These are phyloP conservation scores for Coecobrya sp. DNA, from an alignment of 2,888 invertebrate species.

Conservation along the genomic window DNA sequence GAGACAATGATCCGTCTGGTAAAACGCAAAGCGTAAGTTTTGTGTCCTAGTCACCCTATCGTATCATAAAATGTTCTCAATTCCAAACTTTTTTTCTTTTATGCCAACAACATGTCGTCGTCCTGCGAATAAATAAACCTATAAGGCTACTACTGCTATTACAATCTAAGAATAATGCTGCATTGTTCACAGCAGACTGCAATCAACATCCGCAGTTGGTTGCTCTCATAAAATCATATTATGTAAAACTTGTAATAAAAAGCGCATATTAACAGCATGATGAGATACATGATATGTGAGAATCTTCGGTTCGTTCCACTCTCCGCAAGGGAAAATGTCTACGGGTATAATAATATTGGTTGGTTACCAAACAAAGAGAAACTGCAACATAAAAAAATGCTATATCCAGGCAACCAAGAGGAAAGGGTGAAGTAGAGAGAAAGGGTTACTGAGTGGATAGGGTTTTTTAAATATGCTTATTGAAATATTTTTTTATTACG, in stretches of 20 bases:
- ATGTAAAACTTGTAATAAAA: not conserved
- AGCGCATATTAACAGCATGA: not conserved
- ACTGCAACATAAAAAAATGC: slow-evolving; percentile 1
- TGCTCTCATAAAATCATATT: not conserved
- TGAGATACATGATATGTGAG: not conserved
- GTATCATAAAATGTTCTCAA: slow-evolving; percentile 31
- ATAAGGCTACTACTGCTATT: not conserved
- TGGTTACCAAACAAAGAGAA: not conserved
- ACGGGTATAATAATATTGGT: slow-evolving; percentile 7
- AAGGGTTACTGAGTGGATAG: not conserved
- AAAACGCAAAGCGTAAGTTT: slow-evolving; percentile 5
- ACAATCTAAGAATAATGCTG: not conserved
- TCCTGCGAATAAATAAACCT: not conserved
- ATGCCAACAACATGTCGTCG: not conserved
- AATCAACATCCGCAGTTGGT: slow-evolving; percentile 8
- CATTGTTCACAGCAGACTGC: not conserved
- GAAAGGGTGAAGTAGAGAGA: not conserved
- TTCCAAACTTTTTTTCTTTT: not conserved
- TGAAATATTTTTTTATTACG: not conserved
- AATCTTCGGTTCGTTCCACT: not conserved
- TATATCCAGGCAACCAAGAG: not conserved
- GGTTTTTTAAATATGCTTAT: not conserved
- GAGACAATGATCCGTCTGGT: not conserved
- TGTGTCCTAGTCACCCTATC: slow-evolving; percentile 24
- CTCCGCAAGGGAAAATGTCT: slow-evolving; percentile 2